Base-by-base conservation (phyloP, 2,888 invertebrate species). In the Chrysolina oricalcia region DNA sequence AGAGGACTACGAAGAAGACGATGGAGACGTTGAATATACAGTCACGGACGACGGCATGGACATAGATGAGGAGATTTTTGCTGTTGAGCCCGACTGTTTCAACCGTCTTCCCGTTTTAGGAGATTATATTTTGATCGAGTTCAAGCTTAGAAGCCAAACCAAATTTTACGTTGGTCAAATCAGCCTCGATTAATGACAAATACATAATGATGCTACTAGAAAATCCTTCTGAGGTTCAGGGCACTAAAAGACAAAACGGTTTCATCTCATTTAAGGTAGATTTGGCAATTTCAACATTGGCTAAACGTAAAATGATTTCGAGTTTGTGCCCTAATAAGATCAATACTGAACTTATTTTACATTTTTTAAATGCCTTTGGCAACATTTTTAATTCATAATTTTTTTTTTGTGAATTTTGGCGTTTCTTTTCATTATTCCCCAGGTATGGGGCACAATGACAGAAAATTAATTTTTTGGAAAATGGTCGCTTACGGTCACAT, bases 111-210 rank as follows among this genome's bases (percentile, higher is more conserved):
- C 65, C 41, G 65, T 65, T 43, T 41, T 41, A 41, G 17, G 41
- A 67, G 50, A 67, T 50, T 67, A 67, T 27, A 50, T 67, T 67
- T 50, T 67, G 50, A 23, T 67, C 17, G 48, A 67, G 35, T 65
- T 65, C 65, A 65, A n/a, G 41, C 40, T 41, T 65, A 41, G 10
- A 65, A 65, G n/a, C 41, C 41, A 65, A 65, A 10, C 65, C 8
- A 65, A 43, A 65, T 65, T 65, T n/a, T 65, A 64, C 40, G 65
- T 65, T 43, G 65, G 65, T 65, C 23, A 27, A 27, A 27, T 27
- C 27, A 43, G 43, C 43, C 43, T 2, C 43, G 2, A 17, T 53
- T 53, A 2, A 21, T 53, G 53, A 13, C 19, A 21, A 17, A 53
- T 19, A 53, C 53, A 53, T 19, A 21, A 53, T 1, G 53, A 21